Base-by-base conservation (phyloP, 1,140 invertebrate species). In the Zaprionus tsacasi region DNA sequence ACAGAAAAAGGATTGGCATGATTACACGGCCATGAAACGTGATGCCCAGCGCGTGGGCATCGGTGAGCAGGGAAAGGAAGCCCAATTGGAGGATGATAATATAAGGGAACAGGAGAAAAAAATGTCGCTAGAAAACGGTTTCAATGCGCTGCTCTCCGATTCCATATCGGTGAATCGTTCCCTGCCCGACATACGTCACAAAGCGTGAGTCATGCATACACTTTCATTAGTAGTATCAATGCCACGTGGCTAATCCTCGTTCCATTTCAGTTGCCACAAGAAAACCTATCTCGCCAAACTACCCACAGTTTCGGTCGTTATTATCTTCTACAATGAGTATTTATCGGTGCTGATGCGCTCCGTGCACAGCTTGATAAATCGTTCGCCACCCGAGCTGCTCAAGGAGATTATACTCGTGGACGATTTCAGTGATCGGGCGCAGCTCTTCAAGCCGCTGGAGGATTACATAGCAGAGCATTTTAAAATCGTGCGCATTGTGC, bases 281-380 rank as follows among this genome's bases (percentile, higher is more conserved):
- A 95, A 96, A 81, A 94, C 94, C 73, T 99, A 99, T 88, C 93
- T 96, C 70, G 93, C 93, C 58, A 94, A 95, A n/a, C 92, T 99
- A 61, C 97, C 97, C 1, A 96, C 95, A 7, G 97, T 96, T 13
- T 96, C 97, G 92, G 95, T 99, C 13, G 95, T 99, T 57, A 96
- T 99, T 33, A 98, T 98, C 48, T 99, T 99, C 93, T 97, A 98
- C 93, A 98, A 99, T 91, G 98, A 98, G 92, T 97, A 98, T 93
- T 97, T 96, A 94, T 96, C 96, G 68, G 97, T 97, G 3, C 92
- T 99, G 33, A 93, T 99, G 21, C 94, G 98, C 33, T 98, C 98
- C 7, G 96, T 95, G 17, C 94, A 96, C 79, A 98, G 97, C 88
- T 96, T 98, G 10, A 91, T 99, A 1, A 96, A 96, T 91, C 94